Base-by-base conservation (phyloP, 2,888 invertebrate species). In the Dicyrtoma fusca region DNA sequence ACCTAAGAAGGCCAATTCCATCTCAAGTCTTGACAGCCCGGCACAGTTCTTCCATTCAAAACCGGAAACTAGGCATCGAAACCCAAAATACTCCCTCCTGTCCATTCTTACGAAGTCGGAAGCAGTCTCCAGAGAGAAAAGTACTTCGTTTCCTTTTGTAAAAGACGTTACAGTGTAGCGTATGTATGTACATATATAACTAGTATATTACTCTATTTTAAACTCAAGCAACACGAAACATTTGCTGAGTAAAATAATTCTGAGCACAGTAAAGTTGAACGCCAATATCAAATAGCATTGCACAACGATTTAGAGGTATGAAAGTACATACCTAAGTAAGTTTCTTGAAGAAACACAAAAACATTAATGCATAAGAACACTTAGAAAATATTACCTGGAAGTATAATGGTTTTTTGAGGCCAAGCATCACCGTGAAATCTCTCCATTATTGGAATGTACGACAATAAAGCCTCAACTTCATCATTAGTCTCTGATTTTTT, bases 71-170 rank as follows among this genome's bases (percentile, higher is more conserved):
- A 94, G 75, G 90, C 96, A 82, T 89, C 93, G 86, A 90, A 97
- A 80, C 88, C 92, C 91, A 83, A 89, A 94, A 75, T 89, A 89
- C 82, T 89, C 89, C 0, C 89, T 89, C 81, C 91, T 90, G 78
- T 94, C 95, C 84, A 95, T 94, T 82, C 93, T 94, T 75, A 95
- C 88, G 84, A 97, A 97, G 83, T 97, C 92, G 0, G 97, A 93
- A 0, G 97, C 94, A 0, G 97, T 97, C 85, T 98, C 97, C 82
- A 99, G 83, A 0, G 96, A 95, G 84, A 98, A 96, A 81, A 96
- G 89, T 0, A 97, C 91, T 85, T 95, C 94, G 83, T 96, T 95
- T 19, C 96, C 97, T 87, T 44, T n/a, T 34, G 34, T 34, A 34
- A 34, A 34, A n/a, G n/a, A n/a, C n/a, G n/a, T n/a, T n/a, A n/a